phyloP scores from a whole-genome alignment of 2,113 vertebrate species.

The Gallinago paraguaiae region DNA sequence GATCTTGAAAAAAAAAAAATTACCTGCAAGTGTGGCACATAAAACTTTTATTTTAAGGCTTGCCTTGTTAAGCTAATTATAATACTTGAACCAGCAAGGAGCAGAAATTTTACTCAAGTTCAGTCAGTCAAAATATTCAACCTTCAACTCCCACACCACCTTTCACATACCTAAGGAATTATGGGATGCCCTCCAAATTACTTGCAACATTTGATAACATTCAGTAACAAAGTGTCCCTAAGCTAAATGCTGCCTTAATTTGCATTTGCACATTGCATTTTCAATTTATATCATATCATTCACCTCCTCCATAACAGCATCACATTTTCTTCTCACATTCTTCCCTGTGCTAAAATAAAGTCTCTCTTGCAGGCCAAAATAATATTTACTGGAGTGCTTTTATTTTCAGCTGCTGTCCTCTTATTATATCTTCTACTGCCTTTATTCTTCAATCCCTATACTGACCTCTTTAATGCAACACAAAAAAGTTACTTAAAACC shows the following conservation, averaged over 20 bases:
- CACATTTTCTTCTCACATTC: slow-evolving; percentile 45
- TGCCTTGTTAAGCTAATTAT: not conserved
- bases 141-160: not conserved
- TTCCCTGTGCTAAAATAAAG: slow-evolving; percentile 21
- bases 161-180: not conserved
- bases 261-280: slow-evolving; percentile 16
- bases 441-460: not conserved
- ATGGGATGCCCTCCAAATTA: slow-evolving; percentile 1
- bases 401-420: not conserved
- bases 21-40: not conserved
- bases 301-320: slow-evolving; percentile 39
- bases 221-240: not conserved
- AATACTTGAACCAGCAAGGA: not conserved
- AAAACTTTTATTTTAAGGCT: not conserved
- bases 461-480: not conserved
- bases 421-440: not conserved
- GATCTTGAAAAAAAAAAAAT: slow-evolving; percentile 13
- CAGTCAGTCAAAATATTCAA: slow-evolving; percentile 30
- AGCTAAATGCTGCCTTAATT: slow-evolving; percentile 18
- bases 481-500: not conserved
- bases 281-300: slow-evolving; percentile 8
- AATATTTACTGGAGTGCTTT: not conserved
- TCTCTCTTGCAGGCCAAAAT: not conserved
- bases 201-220: not conserved
- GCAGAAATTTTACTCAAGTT: slow-evolving; percentile 35